Evolutionary conservation across 2,113 vertebrate genomes (phyloP).

Genomic region (Cygnus buccinator): DNA sequence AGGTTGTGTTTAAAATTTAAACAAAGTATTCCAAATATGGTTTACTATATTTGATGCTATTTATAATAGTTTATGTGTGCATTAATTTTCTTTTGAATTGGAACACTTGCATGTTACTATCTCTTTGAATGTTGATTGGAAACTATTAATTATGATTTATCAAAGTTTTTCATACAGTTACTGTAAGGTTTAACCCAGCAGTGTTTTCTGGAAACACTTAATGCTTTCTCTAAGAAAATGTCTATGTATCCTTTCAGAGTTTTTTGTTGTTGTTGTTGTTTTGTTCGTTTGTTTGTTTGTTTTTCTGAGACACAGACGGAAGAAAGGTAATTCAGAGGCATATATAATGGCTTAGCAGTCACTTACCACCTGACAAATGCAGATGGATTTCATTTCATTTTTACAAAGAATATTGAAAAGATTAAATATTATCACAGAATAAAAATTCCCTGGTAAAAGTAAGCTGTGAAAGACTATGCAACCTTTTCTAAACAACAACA

Average conservation of each 20-base stretch:
- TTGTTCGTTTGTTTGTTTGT: too few relatives aligned
- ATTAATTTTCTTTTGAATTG: conserved; percentile 62
- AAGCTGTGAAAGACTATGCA: not conserved
- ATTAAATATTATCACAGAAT: conserved; percentile 1
- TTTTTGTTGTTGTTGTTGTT: too few relatives aligned
- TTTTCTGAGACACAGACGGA: not conserved
- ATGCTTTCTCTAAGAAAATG: not conserved
- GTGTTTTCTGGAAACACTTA: conserved; percentile 7
- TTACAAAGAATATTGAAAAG: not conserved
- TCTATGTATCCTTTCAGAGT: not conserved
- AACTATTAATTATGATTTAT: conserved; percentile 50
- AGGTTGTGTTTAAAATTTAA: conserved; percentile 51
- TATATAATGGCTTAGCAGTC: not conserved
- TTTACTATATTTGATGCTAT: conserved; percentile 37
- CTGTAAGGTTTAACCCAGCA: not conserved
- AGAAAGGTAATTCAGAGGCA: not conserved
- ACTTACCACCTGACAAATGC: not conserved
- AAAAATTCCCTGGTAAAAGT: not conserved
- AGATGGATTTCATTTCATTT: not conserved
- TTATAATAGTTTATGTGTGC: conserved; percentile 39
- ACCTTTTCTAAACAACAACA: not conserved
- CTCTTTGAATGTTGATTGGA: conserved; percentile 50
- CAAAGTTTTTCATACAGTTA: conserved; percentile 11
- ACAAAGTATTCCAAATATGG: conserved; percentile 31
- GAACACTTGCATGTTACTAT: not conserved